Evolutionary conservation across 2,888 invertebrate genomes (phyloP).

Genomic region (Pterobdella sp.): DNA sequence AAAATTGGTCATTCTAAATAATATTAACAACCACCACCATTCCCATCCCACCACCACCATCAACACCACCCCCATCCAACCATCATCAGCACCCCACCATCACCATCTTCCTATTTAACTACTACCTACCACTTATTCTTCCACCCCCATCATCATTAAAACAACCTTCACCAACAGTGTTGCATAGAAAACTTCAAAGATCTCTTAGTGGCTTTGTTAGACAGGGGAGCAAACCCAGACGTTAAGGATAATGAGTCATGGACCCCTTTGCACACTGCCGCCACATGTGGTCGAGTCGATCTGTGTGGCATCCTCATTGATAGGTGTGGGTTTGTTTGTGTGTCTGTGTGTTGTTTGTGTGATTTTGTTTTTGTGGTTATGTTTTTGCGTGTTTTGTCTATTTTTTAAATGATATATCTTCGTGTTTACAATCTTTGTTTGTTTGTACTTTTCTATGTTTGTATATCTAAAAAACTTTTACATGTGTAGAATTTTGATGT

Average conservation of each 20-base stretch:
- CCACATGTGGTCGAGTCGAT: slow-evolving; percentile 92
- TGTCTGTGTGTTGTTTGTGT: background rate
- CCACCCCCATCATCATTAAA: background rate
- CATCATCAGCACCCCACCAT: background rate
- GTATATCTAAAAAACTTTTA: no score
- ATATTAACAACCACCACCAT: background rate
- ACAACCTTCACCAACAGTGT: slow-evolving; percentile 56
- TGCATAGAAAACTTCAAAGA: slow-evolving; percentile 98
- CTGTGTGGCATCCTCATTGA: slow-evolving; percentile 83
- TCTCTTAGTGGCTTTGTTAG: slow-evolving; percentile 85
- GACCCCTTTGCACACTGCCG: slow-evolving; percentile 97
- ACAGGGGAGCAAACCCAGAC: slow-evolving; percentile 84
- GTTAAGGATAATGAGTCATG: slow-evolving; percentile 93
- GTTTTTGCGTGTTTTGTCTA: no score
- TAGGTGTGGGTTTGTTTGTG: background rate
- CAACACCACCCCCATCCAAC: background rate
- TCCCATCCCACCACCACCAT: background rate
- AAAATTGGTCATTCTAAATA: no score
- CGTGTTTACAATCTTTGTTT: no score
- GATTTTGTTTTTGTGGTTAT: background rate
- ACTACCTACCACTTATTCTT: background rate
- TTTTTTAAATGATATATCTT: no score
- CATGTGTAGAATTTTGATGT: no score
- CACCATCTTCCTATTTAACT: no score
- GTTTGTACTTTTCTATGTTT: no score